Evolutionary conservation across 2,797 vertebrate genomes (phyloP).

Genomic region (Anguilla marmorata): DNA sequence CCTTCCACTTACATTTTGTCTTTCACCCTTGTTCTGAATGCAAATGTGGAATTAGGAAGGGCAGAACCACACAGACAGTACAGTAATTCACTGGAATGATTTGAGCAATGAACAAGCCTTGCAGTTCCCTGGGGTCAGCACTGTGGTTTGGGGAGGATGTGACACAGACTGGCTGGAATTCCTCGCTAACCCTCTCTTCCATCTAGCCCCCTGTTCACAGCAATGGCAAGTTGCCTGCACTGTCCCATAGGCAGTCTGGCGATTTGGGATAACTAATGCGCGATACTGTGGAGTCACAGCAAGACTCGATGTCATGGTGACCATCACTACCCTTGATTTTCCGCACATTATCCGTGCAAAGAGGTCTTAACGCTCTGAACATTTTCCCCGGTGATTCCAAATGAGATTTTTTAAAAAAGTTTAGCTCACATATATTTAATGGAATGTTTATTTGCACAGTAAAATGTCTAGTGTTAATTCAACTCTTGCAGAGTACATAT

Average conservation of each 20-base stretch:
- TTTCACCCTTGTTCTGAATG: background rate
- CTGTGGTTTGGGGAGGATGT: background rate
- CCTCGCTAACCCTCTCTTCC: background rate
- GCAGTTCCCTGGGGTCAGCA: background rate
- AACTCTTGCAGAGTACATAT: no score
- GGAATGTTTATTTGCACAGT: no score
- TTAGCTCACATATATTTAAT: background rate
- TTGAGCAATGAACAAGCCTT: background rate
- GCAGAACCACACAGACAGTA: background rate
- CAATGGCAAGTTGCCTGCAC: background rate
- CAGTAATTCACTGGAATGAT: background rate
- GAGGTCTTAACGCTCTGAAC: background rate
- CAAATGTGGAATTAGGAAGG: background rate
- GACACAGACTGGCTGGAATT: background rate
- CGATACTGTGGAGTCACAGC: background rate
- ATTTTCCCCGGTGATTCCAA: background rate
- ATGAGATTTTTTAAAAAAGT: background rate
- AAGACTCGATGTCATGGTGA: background rate
- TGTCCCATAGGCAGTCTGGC: background rate
- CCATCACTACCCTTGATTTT: background rate
- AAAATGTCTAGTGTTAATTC: no score
- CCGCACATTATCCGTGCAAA: background rate
- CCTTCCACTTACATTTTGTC: background rate
- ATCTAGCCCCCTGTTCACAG: background rate
- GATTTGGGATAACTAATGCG: background rate